Base-by-base conservation (phyloP, 2,797 vertebrate species). In the Girardinus metallicus region DNA sequence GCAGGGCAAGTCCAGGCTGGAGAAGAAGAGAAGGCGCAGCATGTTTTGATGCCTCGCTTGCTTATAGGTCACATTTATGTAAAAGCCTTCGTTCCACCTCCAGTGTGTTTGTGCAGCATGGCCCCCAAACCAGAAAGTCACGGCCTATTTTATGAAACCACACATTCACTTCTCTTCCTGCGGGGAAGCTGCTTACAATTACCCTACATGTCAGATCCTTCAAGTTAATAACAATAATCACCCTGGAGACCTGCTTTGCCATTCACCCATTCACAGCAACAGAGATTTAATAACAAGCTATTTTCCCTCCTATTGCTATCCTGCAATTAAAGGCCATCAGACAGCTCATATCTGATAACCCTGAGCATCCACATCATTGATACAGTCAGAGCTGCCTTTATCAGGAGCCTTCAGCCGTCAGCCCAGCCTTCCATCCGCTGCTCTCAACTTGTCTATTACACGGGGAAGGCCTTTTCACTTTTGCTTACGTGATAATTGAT, bases 191-290 rank as follows among this genome's bases (percentile, higher is more conserved):
- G 90, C 80, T 90, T 88, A 91, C 92, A 93, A 94, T 94, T 92
- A 94, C 86, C 77, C 60, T 1, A 89, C 86, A 91, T 90, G 93
- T 93, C 92, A 92, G 92, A 85, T 92, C 93, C 85, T 87, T 94
- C 93, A 84, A 79, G 87, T 79, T 95, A 95, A 95, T 95, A 93
- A 93, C 92, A 94, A 94, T 93, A 94, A 95, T 94, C 89, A 92
- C 87, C 85, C 84, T 51, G 34, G 83, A 89, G 89, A 88, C 87
- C 88, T 84, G 83, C 87, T 87, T 86, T 87, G 85, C 88, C 85
- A 68, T 86, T 93, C 53, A 57, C 71, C 80, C 91, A 88, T 86
- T 87, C 77, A 89, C 87, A 91, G 92, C 85, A 85, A 88, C 78
- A 78, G 88, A 82, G 90, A 90, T 90, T 94, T 93, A 93, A 94